These are phyloP conservation scores for Bathynomus jamesi DNA, from an alignment of 1,140 invertebrate species.

Conservation along the genomic window DNA sequence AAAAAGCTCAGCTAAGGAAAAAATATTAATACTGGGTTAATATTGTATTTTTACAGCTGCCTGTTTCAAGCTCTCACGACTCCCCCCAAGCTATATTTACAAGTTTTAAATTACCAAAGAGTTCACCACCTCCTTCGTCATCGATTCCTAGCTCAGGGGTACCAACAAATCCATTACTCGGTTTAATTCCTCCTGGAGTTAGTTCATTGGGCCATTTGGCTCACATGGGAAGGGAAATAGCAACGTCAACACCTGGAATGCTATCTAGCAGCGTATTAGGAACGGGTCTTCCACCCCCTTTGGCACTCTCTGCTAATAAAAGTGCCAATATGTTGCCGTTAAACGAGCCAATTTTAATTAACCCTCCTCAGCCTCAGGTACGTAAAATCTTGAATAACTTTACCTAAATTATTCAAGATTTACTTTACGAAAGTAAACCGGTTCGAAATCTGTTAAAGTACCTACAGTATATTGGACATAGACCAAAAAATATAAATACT, in stretches of 20 bases:
- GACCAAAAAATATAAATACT: too few relatives aligned
- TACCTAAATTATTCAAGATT: too few relatives aligned
- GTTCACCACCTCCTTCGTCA: conserved; percentile 30
- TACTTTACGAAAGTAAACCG: too few relatives aligned
- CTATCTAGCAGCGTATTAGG: conserved; percentile 7
- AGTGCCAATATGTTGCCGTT: conserved; percentile 20
- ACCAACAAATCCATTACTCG: conserved; percentile 5
- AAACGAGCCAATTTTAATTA: conserved; percentile 23
- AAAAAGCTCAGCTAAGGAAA: too few relatives aligned
- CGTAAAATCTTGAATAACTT: not conserved
- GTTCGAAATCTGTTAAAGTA: too few relatives aligned
- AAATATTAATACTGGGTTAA: too few relatives aligned
- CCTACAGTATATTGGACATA: too few relatives aligned
- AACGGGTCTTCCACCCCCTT: conserved; percentile 5
- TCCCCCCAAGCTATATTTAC: conserved; percentile 81
- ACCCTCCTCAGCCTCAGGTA: conserved; percentile 37
- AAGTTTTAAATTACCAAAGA: conserved; percentile 80
- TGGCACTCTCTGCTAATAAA: not conserved
- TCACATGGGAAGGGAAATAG: conserved; percentile 26
- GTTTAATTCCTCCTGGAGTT: conserved; percentile 26
- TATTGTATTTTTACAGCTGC: conserved; percentile 26
- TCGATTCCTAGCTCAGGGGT: not conserved
- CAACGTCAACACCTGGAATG: conserved; percentile 18
- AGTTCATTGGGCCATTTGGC: conserved; percentile 26
- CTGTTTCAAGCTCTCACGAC: conserved; percentile 31